Evolutionary conservation across 2,797 vertebrate genomes (phyloP).

Genomic region (Phylloscopus collybita): DNA sequence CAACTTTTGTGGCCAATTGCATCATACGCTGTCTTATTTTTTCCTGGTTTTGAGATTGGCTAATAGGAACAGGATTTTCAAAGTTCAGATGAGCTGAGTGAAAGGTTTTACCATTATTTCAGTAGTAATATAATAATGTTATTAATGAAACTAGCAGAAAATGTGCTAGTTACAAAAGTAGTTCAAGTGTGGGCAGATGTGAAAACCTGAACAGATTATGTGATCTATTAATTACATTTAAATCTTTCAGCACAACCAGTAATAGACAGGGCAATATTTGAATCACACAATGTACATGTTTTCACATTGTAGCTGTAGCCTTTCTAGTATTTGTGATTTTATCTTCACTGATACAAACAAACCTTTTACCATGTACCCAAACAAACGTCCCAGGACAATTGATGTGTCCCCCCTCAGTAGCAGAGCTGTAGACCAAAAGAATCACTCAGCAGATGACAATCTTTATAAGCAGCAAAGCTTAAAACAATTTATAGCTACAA

Average conservation of each 20-base stretch:
- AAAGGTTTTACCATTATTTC: neutral
- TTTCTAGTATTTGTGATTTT: neutral
- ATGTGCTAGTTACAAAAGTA: neutral
- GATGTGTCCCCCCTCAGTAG: neutral
- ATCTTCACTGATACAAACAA: neutral
- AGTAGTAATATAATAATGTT: neutral
- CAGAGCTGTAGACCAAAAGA: neutral
- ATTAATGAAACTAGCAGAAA: neutral
- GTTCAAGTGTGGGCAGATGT: neutral
- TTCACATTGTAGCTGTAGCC: neutral
- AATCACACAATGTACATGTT: neutral
- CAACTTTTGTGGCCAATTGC: neutral
- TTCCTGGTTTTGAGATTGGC: neutral
- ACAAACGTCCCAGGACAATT: accelerated
- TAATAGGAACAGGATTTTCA: neutral
- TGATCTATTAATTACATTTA: neutral
- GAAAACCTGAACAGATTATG: neutral
- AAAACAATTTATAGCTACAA: neutral
- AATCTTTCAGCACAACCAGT: neutral
- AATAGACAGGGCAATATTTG: neutral
- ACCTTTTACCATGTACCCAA: neutral
- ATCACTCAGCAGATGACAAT: neutral
- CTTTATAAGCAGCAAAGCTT: neutral
- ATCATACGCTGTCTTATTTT: neutral
- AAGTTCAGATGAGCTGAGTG: neutral